A percentile compares a stretch with the other conserved stretches of the same genome.
These are phyloP conservation scores for Hyaena hyaena DNA, from an alignment of 2,113 vertebrate species.

Conservation along the genomic window DNA sequence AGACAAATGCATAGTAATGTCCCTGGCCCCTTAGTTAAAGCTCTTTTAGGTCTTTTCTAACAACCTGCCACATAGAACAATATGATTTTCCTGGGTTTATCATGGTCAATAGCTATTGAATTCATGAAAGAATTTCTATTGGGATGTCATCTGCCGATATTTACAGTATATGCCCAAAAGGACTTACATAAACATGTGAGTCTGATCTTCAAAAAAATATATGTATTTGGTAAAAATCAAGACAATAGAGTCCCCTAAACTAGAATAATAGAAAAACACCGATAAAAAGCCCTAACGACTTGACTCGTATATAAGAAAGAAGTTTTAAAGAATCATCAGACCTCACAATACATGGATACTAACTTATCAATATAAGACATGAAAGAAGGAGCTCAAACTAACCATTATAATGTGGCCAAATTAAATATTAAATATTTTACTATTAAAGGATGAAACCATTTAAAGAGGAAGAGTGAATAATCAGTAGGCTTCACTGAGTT, in stretches of 20 bases:
- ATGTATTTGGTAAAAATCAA: background rate
- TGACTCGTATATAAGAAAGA: background rate
- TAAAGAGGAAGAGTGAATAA: background rate
- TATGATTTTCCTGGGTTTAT: slow-evolving; percentile 69
- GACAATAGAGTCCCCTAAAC: slow-evolving; percentile 3
- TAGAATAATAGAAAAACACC: background rate
- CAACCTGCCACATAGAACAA: slow-evolving; percentile 68
- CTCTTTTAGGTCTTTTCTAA: slow-evolving; percentile 73
- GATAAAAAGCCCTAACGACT: background rate
- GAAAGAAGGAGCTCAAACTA: background rate
- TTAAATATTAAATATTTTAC: background rate
- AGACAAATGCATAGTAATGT: slow-evolving; percentile 79
- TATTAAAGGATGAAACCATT: background rate
- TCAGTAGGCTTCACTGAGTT: background rate
- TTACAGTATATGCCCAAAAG: slow-evolving; percentile 55
- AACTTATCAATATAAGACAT: slow-evolving; percentile 29
- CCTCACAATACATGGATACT: background rate
- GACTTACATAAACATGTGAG: slow-evolving; percentile 37
- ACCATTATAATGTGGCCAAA: background rate
- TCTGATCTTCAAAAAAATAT: slow-evolving; percentile 39
- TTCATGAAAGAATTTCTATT: slow-evolving; percentile 69
- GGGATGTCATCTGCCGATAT: slow-evolving; percentile 54
- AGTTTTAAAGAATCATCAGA: background rate
- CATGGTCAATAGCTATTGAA: slow-evolving; percentile 71
- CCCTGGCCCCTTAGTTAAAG: slow-evolving; percentile 80